These are phyloP conservation scores for Oscheius sp. DNA, from an alignment of 2,888 invertebrate species.

Conservation along the genomic window DNA sequence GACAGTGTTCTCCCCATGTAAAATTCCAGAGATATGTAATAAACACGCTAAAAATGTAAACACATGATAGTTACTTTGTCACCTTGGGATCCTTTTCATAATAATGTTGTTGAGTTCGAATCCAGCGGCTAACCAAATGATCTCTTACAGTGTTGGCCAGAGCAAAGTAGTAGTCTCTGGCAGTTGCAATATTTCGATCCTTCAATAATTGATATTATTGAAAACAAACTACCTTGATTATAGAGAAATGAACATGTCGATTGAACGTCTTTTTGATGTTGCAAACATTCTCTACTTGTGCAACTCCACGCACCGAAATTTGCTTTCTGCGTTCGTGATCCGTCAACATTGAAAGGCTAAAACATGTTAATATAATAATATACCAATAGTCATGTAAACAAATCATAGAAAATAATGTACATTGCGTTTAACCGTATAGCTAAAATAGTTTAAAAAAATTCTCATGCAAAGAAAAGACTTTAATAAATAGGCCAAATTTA, in stretches of 20 bases:
- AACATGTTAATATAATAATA: not conserved
- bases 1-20: constrained; percentile 98
- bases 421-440: not conserved
- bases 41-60: no score
- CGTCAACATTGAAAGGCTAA: no score
- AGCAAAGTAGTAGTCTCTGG: constrained; percentile 96
- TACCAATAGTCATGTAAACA: not conserved
- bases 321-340: no score
- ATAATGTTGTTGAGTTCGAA: constrained; percentile 97
- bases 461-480: not conserved
- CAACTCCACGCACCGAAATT: constrained; percentile 84
- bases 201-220: constrained; percentile 71
- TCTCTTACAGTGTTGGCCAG: constrained; percentile 97
- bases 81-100: constrained; percentile 99
- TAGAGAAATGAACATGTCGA: constrained; percentile 95
- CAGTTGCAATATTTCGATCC: constrained; percentile 98
- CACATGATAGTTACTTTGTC: no score
- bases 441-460: not conserved
- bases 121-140: constrained; percentile 97
- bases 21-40: constrained; percentile 98
- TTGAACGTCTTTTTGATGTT: constrained; percentile 98
- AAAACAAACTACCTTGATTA: constrained; percentile 78
- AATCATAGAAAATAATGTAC: not conserved
- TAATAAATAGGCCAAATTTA: not conserved
- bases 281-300: constrained; percentile 84